Conservation (phyloP, 1,140 invertebrate species). For the Globodera rostochiensis region DNA sequence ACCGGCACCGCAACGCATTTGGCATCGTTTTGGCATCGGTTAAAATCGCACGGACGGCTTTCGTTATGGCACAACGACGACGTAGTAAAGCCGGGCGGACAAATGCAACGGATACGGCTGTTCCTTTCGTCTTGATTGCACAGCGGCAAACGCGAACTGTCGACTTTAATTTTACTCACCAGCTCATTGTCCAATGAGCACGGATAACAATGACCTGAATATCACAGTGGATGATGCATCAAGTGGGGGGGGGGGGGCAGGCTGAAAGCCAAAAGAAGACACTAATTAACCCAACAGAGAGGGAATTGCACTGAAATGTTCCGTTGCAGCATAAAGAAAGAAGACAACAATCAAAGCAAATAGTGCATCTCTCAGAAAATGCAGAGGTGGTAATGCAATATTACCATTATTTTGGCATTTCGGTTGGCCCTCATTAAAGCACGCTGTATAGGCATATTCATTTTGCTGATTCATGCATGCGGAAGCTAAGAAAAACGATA, state of each 20-base stretch:
- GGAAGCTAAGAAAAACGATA: not conserved
- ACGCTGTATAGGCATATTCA: not conserved
- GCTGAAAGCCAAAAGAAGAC: no score
- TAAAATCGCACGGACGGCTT: conserved; percentile 33
- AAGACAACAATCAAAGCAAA: no score
- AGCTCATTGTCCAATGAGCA: conserved; percentile 34
- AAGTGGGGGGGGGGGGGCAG: no score
- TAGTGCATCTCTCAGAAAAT: no score
- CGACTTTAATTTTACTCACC: not conserved
- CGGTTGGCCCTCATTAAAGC: conserved; percentile 15
- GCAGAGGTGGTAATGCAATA: no score
- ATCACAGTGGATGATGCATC: no score
- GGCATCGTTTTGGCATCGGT: conserved; percentile 33
- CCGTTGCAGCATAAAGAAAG: no score
- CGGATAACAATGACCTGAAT: conserved; percentile 36
- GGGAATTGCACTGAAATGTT: no score
- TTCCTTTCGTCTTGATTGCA: not conserved
- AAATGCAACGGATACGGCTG: conserved; percentile 45
- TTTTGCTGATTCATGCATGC: not conserved
- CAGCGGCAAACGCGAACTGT: not conserved
- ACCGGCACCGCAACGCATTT: conserved; percentile 21
- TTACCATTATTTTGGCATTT: conserved; percentile 36
- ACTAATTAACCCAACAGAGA: no score
- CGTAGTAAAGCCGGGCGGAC: conserved; percentile 40
- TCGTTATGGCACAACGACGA: conserved; percentile 32